Evolutionary conservation across 1,140 invertebrate genomes (phyloP).

Genomic region (Euwallacea similis): DNA sequence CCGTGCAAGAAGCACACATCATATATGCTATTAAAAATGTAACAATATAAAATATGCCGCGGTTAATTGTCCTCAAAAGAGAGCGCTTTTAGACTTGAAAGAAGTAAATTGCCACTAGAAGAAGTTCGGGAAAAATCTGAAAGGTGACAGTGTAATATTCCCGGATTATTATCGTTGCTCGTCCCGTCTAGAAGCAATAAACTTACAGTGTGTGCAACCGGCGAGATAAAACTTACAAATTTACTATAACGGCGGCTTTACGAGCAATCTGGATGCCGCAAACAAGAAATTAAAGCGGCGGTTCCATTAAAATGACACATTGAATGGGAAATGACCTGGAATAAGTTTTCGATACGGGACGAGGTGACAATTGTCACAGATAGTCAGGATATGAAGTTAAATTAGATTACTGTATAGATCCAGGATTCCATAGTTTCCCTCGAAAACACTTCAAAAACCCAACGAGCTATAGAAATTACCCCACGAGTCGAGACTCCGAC

Average conservation of each 20-base stretch:
- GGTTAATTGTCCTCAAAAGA: constrained; percentile 11
- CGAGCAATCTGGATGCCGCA: constrained; percentile 35
- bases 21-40: constrained; percentile 26
- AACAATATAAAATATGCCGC: constrained; percentile 28
- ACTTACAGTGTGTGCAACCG: constrained; percentile 31
- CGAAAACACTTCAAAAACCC: too few species aligned
- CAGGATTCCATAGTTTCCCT: too few species aligned
- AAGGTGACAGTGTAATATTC: too few species aligned
- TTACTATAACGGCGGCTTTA: constrained; percentile 35
- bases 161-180: neutral
- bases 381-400: too few species aligned
- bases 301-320: constrained; percentile 33
- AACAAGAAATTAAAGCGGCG: constrained; percentile 34
- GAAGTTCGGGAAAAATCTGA: too few species aligned
- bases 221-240: constrained; percentile 36
- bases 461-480: too few species aligned
- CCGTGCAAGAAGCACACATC: neutral
- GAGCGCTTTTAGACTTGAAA: neutral
- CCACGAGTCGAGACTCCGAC: too few species aligned
- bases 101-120: too few species aligned
- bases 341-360: too few species aligned
- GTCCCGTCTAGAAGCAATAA: constrained; percentile 22
- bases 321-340: neutral
- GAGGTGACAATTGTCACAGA: too few species aligned
- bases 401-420: too few species aligned